Percentiles rank a stretch among this genome's conserved stretches.
phyloP scores from a whole-genome alignment of 2,113 vertebrate species.

The Chaenocephalus aceratus region DNA sequence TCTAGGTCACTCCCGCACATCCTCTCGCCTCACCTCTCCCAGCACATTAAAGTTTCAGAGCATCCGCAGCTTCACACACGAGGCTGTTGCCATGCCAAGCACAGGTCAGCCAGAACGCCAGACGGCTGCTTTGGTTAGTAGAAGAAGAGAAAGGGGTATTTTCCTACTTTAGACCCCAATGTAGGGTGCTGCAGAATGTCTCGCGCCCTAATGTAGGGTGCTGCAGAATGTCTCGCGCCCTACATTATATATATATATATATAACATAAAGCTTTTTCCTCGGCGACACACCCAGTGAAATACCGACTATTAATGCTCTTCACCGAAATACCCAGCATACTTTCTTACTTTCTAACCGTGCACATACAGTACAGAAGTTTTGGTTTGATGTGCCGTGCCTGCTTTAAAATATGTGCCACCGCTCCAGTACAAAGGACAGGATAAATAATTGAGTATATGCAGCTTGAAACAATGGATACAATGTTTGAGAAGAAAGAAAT shows the following conservation, averaged over 20 bases:
- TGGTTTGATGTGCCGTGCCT: not conserved
- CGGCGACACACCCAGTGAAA: not conserved
- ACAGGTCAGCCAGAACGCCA: slow-evolving; percentile 67
- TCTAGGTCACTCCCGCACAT: slow-evolving; percentile 82
- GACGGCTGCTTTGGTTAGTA: slow-evolving; percentile 39
- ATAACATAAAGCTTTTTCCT: not conserved
- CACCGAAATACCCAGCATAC: not conserved
- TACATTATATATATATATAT: not conserved
- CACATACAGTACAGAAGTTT: not conserved
- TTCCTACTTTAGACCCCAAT: not conserved
- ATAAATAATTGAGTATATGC: not conserved
- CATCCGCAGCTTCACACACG: slow-evolving; percentile 63
- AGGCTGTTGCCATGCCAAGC: slow-evolving; percentile 73
- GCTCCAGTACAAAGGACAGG: not conserved
- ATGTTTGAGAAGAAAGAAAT: not conserved
- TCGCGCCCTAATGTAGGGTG: not conserved
- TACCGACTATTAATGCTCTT: not conserved
- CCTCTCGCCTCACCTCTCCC: slow-evolving; percentile 74
- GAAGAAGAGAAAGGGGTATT: not conserved
- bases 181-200: not conserved
- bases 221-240: not conserved
- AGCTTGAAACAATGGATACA: not conserved
- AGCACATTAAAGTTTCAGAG: slow-evolving; percentile 83
- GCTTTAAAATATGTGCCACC: not conserved
- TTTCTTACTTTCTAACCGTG: not conserved